Base-by-base conservation (phyloP, 2,888 invertebrate species). In the Patella caerulea region DNA sequence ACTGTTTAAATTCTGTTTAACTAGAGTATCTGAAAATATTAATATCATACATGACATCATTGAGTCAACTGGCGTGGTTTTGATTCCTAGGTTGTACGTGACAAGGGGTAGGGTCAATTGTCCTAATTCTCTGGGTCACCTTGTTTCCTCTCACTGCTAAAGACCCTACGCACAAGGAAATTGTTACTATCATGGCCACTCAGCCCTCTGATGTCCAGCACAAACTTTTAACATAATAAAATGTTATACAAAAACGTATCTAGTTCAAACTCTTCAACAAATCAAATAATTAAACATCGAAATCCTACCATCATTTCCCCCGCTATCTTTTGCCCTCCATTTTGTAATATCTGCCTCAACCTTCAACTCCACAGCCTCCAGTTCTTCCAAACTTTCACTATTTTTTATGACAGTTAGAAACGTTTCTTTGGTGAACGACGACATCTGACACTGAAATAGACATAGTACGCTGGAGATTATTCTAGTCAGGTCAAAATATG, bases 1-100 rank as follows among this genome's bases (percentile, higher is more conserved):
- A 85, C 97, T 97, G 77, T 95, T 96, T 71, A 98, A 91, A 90
- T 97, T 96, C 88, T 96, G 96, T 84, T 97, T 96, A 75, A 97
- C 95, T 75, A 94, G 93, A 55, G 95, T 91, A 90, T 96, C 96
- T 93, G 86, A 69, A 85, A 84, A 84, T 71, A 78, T 54, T 17
- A 52, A 71, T 24, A 29, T 24, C 0, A 17, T 17, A n/a, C 34
- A 17, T 17, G n/a, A 29, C 71, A 71, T 11, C 71, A 65, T n/a
- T 12, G 12, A 2, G n/a, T 45, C 15, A 73, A 34, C 34, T 29
- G 29, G 29, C 3, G 29, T 29, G 3, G 3, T 29, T 29, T 29
- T 3, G 29, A 29, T 29, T 29, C 2, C 2, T 2, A 0, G 29
- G 2, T 29, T 29, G 29, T 29, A 29, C 29, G 3, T 29, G 1